Conservation (phyloP, 2,888 invertebrate species). For the Euspilapteryx auroguttella region DNA sequence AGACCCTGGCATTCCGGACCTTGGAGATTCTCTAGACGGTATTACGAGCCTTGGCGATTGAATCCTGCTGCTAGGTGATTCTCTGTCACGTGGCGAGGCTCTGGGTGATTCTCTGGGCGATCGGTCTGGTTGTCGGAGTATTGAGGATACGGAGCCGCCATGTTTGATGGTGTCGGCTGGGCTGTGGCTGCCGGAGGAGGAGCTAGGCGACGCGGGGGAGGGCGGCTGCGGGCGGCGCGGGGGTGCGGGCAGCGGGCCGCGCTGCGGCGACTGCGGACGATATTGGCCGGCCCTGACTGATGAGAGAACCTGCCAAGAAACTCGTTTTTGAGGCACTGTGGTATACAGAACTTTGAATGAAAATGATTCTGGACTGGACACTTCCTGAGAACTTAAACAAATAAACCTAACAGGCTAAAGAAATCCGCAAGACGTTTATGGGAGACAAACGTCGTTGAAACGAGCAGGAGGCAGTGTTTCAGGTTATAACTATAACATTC, state of each 20-base stretch:
- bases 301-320: conserved; percentile 71
- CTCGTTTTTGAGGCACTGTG: too few relatives aligned
- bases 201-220: conserved; percentile 87
- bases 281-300: conserved; percentile 72
- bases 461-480: too few relatives aligned
- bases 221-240: conserved; percentile 60
- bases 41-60: too few relatives aligned
- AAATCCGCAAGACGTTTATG: too few relatives aligned
- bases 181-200: conserved; percentile 80
- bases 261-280: conserved; percentile 71
- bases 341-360: too few relatives aligned
- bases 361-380: too few relatives aligned
- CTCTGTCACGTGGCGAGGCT: conserved; percentile 17
- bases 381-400: too few relatives aligned
- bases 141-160: conserved; percentile 51
- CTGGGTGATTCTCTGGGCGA: conserved; percentile 40
- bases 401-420: too few relatives aligned
- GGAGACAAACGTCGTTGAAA: too few relatives aligned
- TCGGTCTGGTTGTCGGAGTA: conserved; percentile 43
- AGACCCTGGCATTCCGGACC: too few relatives aligned
- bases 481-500: too few relatives aligned
- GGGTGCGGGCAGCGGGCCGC: conserved; percentile 61
- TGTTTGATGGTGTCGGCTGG: conserved; percentile 78
- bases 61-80: conserved; percentile 39
- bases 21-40: too few relatives aligned